Base-by-base conservation (phyloP, 2,888 invertebrate species). In the Branchellion lobata region DNA sequence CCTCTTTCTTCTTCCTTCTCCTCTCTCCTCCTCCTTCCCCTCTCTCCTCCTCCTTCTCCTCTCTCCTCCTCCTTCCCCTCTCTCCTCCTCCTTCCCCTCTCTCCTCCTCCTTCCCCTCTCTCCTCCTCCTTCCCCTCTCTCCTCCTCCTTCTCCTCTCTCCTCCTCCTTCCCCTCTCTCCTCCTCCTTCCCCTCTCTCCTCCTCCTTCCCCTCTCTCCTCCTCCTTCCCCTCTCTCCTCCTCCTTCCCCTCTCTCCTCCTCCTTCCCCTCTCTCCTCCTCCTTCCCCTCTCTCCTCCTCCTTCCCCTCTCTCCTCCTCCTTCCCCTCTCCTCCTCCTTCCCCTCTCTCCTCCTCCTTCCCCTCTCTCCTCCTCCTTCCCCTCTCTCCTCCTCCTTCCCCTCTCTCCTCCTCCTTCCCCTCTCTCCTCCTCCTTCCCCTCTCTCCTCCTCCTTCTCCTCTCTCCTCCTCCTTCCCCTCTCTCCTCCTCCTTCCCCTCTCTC, bases 371-470 rank as follows among this genome's bases (percentile, higher is more conserved):
- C 61, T 65, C 61, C 34, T 76, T 61, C 61, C n/a, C 47, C 61
- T 79, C 47, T 75, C 40, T 75, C 75, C 34, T 36, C 61, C 14
- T 76, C 72, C 36, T 33, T 73, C 18, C 61, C 74, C 34, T 33
- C 34, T 31, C 57, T 57, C 27, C 24, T 75, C 79, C 36, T 3
- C 57, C 31, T 76, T 40, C 61, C 40, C 40, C 27, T 36, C 51
- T 1, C 34, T 75, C 71, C 33, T 36, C 1, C 72, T 77, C 61
- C 36, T 31, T 77, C 65, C 29, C 65, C 69, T 31, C 69, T 29
- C 85, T 27, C 84, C 18, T 76, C 81, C 75, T 84, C 83, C 47
- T 83, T 73, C 1, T 81, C 51, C 65, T 84, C 81, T 36, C 29
- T 65, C 24, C 61, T 57, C 27, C 61, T 29, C 61, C 34, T 31